Evolutionary conservation across 2,797 vertebrate genomes (phyloP).

Genomic region (Bufotes viridis): DNA sequence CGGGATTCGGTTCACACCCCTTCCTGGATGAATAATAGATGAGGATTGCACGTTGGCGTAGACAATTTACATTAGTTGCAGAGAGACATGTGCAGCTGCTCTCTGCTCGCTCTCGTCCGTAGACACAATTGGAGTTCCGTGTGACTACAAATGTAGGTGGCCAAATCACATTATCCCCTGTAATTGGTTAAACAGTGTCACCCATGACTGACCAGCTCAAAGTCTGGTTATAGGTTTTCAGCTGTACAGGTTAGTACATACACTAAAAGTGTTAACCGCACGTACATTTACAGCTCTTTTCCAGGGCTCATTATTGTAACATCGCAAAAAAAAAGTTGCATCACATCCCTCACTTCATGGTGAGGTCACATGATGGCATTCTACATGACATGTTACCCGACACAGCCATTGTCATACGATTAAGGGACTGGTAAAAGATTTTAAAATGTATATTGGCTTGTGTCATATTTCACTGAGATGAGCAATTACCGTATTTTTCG

Average conservation of each 20-base stretch:
- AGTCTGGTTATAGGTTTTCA: conserved; percentile 1
- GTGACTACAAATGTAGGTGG: conserved; percentile 9
- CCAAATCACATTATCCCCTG: conserved; percentile 16
- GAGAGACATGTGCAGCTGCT: not conserved
- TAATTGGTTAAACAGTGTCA: conserved; percentile 23
- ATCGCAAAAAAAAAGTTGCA: no score
- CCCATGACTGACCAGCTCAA: not conserved
- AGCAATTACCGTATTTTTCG: no score
- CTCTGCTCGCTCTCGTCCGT: not conserved
- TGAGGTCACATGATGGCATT: no score
- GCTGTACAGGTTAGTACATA: not conserved
- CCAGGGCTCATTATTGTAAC: no score
- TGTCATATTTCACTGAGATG: no score
- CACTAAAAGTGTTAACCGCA: no score
- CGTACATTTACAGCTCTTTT: no score
- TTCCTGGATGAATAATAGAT: not conserved
- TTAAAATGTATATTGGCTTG: no score
- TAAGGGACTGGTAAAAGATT: no score
- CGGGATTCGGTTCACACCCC: not conserved
- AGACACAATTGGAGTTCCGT: not conserved
- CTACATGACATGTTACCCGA: no score
- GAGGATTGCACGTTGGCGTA: not conserved
- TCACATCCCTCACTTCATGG: no score
- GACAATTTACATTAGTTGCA: not conserved
- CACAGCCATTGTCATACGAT: no score